Conservation (phyloP, 2,797 vertebrate genomes). For the Artibeus jamaicensis region DNA sequence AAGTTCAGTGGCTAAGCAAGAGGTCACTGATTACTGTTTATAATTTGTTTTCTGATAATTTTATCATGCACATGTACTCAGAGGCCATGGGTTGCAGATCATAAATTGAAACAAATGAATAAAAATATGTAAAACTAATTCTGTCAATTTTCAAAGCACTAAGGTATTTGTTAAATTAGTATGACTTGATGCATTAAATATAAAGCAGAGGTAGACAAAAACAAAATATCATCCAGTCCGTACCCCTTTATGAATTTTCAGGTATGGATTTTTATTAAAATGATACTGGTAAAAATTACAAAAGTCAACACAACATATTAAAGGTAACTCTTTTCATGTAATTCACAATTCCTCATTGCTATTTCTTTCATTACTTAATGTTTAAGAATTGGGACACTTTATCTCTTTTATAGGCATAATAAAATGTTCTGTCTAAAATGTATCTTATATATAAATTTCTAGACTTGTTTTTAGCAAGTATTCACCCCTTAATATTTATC, state of each 20-base stretch:
- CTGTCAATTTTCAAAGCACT: constrained; percentile 58
- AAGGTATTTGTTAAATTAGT: constrained; percentile 70
- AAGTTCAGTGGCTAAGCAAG: constrained; percentile 71
- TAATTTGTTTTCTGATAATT: constrained; percentile 77
- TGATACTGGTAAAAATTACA: not conserved
- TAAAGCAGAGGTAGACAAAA: constrained; percentile 52
- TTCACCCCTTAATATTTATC: not conserved
- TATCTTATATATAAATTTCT: not conserved
- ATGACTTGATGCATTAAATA: constrained; percentile 50
- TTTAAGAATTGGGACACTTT: not conserved
- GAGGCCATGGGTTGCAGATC: constrained; percentile 70
- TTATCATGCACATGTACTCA: constrained; percentile 68
- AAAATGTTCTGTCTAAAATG: not conserved
- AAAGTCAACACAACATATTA: not conserved
- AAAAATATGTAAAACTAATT: constrained; percentile 71
- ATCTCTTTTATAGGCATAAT: not conserved
- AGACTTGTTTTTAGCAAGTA: not conserved
- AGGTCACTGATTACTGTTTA: constrained; percentile 70
- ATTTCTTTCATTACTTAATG: constrained; percentile 8
- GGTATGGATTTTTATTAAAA: constrained; percentile 16
- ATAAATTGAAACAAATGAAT: constrained; percentile 74
- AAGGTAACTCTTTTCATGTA: not conserved
- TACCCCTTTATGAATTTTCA: constrained; percentile 24
- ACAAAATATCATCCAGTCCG: constrained; percentile 8
- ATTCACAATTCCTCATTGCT: not conserved